These are phyloP conservation scores for Aegotheles bennettii DNA, from an alignment of 2,113 vertebrate species.

Conservation along the genomic window DNA sequence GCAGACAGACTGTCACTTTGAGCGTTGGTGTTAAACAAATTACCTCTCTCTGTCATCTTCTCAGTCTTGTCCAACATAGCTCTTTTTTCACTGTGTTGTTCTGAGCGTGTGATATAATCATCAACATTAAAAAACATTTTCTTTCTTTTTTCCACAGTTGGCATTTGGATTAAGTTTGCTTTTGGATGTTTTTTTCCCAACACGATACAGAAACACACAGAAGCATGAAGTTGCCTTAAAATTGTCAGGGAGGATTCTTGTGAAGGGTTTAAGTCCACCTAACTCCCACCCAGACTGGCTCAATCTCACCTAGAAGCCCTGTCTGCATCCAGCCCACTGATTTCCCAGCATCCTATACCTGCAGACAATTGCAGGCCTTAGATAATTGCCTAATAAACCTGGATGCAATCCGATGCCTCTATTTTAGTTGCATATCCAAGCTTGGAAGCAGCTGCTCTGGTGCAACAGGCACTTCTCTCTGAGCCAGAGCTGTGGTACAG, in stretches of 20 bases:
- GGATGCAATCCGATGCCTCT: accelerated
- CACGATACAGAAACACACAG: not conserved
- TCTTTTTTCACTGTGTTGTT: not conserved
- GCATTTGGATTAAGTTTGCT: not conserved
- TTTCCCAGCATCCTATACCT: not conserved
- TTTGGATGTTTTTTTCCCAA: not conserved
- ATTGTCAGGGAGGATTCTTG: not conserved
- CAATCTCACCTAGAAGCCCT: not conserved
- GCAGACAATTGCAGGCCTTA: not conserved
- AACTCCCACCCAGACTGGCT: not conserved
- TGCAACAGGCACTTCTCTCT: not conserved
- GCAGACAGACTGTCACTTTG: not conserved
- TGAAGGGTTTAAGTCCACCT: not conserved
- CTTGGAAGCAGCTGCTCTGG: not conserved
- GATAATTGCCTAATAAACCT: not conserved
- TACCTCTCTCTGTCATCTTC: not conserved
- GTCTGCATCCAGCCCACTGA: not conserved
- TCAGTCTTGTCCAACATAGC: not conserved
- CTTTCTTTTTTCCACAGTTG: not conserved
- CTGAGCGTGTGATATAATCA: not conserved
- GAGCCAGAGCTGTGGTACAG: not conserved
- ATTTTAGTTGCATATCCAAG: not conserved
- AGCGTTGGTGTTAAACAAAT: not conserved
- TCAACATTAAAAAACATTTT: not conserved
- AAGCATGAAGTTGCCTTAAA: not conserved